Evolutionary conservation across 1,140 invertebrate genomes (phyloP).

Genomic region (Odontomachus brunneus): DNA sequence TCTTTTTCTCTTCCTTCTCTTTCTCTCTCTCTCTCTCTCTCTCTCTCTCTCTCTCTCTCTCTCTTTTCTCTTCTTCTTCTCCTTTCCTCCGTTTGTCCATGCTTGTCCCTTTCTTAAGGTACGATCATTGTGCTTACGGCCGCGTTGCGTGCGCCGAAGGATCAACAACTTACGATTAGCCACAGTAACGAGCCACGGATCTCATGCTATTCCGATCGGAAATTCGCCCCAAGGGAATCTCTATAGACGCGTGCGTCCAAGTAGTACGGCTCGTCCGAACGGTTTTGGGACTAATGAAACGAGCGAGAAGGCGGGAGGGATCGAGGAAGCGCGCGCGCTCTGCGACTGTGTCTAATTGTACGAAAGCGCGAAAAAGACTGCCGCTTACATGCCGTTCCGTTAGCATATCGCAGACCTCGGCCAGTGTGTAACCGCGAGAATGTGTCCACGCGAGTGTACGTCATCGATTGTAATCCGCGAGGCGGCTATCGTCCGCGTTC

Average conservation of each 20-base stretch:
- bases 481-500: neutral
- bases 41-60: slow-evolving; percentile 6
- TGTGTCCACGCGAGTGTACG: slow-evolving; percentile 30
- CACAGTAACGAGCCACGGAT: slow-evolving; percentile 53
- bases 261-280: neutral
- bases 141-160: slow-evolving; percentile 43
- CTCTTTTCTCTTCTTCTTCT: neutral
- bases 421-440: slow-evolving; percentile 25
- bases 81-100: neutral
- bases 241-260: slow-evolving; percentile 16
- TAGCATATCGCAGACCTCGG: slow-evolving; percentile 15
- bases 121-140: slow-evolving; percentile 54
- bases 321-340: neutral
- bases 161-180: slow-evolving; percentile 50
- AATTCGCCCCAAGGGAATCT: neutral
- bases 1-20: slow-evolving; percentile 27
- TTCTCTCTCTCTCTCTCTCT: slow-evolving; percentile 18
- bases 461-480: slow-evolving; percentile 10
- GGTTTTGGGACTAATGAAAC: too few species aligned
- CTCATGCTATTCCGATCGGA: slow-evolving; percentile 18
- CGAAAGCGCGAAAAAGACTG: slow-evolving; percentile 66
- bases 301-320: neutral
- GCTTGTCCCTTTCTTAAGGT: slow-evolving; percentile 38
- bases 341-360: slow-evolving; percentile 46
- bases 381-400: slow-evolving; percentile 54